Evolutionary conservation across 2,888 invertebrate species (phyloP), one percentile per base, ranked within the genome.

Genomic region (Pharmacophagus antenor): DNA sequence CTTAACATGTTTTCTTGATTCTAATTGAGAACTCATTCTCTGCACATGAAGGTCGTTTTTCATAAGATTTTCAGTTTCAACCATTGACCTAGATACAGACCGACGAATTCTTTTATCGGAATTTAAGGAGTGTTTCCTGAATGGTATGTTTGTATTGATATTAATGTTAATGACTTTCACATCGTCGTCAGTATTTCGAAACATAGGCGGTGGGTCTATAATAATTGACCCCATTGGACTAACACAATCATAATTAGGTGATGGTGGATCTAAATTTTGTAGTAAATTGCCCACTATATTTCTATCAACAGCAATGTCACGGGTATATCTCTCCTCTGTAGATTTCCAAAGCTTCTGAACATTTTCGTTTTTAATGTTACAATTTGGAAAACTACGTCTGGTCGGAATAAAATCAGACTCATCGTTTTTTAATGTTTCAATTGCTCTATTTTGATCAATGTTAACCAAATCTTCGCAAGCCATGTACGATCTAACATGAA

Each of bases 381-480:
- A 91, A 66, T 93, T 92, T 7, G 95, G 95, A 79, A 93, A 94
- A 75, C 94, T 95, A 67, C 94, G 93, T 25, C 94, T 88, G 31
- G 91, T 92, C 63, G 85, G 66, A 71, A 87, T 65, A 65, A 82
- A 87, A 70, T 86, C 87, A n/a, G 70, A 74, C 57, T 78, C 79
- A 42, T 77, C 77, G 65, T 70, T 80, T 20, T 84, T 81, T 52
- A 86, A 70, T 60, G 80, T 83, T 66, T 85, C 83, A 46, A 93
- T 89, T 75, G 89, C 90, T 10, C 88, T 88, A 76, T 92, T 92
- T 70, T 92, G 93, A 73, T 93, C 92, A 72, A 94, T 90, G 77
- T 93, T 92, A 12, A 92, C 91, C 64, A 95, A 82, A 86, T 95
- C 93, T 78, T 95, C 94, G 74, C 93, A 94, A 10, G 94, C 94